phyloP scores from a whole-genome alignment of 2,113 vertebrate species.

The Colistium nudipinnis region DNA sequence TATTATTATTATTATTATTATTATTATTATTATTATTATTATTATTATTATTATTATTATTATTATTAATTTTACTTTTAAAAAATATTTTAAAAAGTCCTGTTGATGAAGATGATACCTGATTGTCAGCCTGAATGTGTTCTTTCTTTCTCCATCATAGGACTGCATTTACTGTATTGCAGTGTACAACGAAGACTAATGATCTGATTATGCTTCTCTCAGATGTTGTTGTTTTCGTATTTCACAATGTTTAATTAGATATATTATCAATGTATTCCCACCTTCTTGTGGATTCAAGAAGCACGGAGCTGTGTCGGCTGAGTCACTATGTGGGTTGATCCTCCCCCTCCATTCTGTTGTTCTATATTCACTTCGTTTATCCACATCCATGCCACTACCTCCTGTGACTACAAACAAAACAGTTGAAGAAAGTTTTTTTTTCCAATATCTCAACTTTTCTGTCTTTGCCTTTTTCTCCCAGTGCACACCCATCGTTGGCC shows the following conservation, averaged over 20 bases:
- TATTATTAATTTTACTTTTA: no score
- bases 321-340: constrained; percentile 16
- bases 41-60: no score
- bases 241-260: neutral
- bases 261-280: constrained; percentile 28
- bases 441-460: neutral
- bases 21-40: no score
- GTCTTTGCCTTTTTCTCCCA: constrained; percentile 63
- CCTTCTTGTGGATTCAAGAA: constrained; percentile 25
- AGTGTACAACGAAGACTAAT: neutral
- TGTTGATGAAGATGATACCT: neutral
- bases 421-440: neutral
- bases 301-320: constrained; percentile 16
- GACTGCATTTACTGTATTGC: neutral
- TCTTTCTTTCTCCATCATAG: neutral
- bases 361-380: neutral
- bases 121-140: neutral
- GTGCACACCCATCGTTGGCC: constrained; percentile 93
- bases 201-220: neutral
- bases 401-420: constrained; percentile 17
- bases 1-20: no score
- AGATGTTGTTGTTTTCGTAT: constrained; percentile 2
- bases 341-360: constrained; percentile 25
- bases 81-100: no score
- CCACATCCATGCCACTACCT: neutral